phyloP scores from a whole-genome alignment of 2,797 vertebrate genomes.

The Sparidentex hasta region DNA sequence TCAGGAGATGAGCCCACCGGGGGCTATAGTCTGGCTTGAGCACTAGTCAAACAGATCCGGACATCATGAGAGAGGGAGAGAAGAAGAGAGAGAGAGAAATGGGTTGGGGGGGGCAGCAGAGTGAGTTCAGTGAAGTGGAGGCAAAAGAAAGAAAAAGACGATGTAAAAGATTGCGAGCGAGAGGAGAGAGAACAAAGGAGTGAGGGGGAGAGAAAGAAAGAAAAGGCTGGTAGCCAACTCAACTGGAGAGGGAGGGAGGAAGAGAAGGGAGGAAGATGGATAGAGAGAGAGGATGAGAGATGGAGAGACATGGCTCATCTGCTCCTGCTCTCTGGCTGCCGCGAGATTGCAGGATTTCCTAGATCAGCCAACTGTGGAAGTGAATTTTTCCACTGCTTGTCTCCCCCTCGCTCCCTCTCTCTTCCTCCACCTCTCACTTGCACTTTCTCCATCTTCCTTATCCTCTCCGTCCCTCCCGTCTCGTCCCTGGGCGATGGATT shows the following conservation, averaged over 20 bases:
- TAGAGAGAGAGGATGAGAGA: conserved; percentile 63
- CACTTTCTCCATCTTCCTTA: conserved; percentile 43
- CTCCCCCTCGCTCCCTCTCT: conserved; percentile 48
- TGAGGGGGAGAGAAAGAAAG: conserved; percentile 31
- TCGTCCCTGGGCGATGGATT: conserved; percentile 66
- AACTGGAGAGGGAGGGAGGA: conserved; percentile 57
- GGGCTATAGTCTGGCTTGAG: conserved; percentile 70
- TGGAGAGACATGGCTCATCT: conserved; percentile 81
- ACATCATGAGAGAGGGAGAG: conserved; percentile 56
- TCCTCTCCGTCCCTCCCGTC: conserved; percentile 46
- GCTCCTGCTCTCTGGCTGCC: conserved; percentile 72
- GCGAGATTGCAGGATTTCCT: conserved; percentile 84
- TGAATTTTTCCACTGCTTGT: conserved; percentile 80
- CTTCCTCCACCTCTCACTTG: conserved; percentile 33
- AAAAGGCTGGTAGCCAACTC: conserved; percentile 54
- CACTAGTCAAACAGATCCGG: conserved; percentile 68
- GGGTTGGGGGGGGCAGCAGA: conserved; percentile 7
- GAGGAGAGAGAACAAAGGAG: conserved; percentile 70
- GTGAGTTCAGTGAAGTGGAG: conserved; percentile 40
- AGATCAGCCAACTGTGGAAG: conserved; percentile 83
- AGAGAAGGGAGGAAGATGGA: conserved; percentile 63
- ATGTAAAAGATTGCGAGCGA: conserved; percentile 29
- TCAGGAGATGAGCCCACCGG: conserved; percentile 71
- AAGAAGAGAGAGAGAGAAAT: conserved; percentile 6
- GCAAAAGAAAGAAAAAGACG: conserved; percentile 31